Evolutionary conservation across 2,888 invertebrate species (phyloP), one percentile per base, ranked within the genome.

Genomic region (Plagodis dolabraria): DNA sequence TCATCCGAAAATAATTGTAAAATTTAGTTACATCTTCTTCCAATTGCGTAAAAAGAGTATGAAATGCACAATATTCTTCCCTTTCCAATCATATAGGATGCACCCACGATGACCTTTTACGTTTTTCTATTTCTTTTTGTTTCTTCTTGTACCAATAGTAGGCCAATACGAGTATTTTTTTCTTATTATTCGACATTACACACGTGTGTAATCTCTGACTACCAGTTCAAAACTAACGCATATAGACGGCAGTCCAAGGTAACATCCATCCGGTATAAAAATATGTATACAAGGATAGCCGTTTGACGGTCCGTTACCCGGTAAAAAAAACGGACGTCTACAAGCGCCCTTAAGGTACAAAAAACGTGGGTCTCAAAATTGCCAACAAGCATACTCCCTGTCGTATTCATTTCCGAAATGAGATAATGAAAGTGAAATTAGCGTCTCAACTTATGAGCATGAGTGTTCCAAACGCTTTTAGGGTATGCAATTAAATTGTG

Each of bases 21-120:
- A 67, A 67, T 64, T 68, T 69, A 54, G 60, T 65, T 68, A 69
- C 70, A 67, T 71, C 66, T 71, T 69, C 63, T 69, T 65, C 58
- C 62, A 71, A 66, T 55, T 66, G 10, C 68, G 55, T 68, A 65
- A 67, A 67, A 67, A 70, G 67, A 55, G 64, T 64, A 11, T 66
- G 64, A 69, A 60, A 64, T 63, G 57, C 60, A 63, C 56, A 66
- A 67, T 69, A 68, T 67, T 72, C n/a, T 66, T 68, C 68, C 68
- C 67, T 68, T 70, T 71, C 63, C 65, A 67, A 65, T 70, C 70
- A 70, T 66, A 72, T 69, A 67, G 70, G 70, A 72, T 71, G 68
- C 63, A 71, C 65, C 64, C 69, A 71, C 62, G 60, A 68, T 66
- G 67, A 65, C 65, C 67, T 69, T 69, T 70, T 67, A 67, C 67